A percentile compares a stretch with the other conserved stretches of the same genome.
Conservation (phyloP, 2,113 vertebrate species). For the Stercorarius parasiticus region DNA sequence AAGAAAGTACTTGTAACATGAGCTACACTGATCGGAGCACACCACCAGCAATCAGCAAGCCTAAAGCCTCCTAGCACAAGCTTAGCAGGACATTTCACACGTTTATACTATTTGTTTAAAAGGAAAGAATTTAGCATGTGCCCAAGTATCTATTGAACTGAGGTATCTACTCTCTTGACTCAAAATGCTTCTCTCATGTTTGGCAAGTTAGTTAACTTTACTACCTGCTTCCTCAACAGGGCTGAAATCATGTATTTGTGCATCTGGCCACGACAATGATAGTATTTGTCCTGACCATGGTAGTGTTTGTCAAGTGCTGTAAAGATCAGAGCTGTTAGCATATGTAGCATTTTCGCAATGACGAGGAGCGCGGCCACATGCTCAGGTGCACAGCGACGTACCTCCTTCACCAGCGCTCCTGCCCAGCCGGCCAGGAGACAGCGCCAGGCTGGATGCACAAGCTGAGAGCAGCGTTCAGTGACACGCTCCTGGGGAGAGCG, state of each 20-base stretch:
- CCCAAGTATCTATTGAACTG: neutral
- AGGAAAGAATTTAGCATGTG: neutral
- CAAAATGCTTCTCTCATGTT: neutral
- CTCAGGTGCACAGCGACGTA: neutral
- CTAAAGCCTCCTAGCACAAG: neutral
- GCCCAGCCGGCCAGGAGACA: neutral
- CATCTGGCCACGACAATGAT: neutral
- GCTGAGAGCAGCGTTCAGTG: fast-evolving
- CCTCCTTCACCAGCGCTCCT: neutral
- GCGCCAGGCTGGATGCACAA: neutral
- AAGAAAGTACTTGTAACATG: neutral
- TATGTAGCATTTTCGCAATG: fast-evolving
- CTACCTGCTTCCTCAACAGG: neutral
- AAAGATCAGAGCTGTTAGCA: neutral
- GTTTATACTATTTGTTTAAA: neutral
- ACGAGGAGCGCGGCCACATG: fast-evolving
- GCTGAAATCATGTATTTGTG: neutral
- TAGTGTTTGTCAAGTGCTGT: neutral
- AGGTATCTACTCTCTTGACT: neutral
- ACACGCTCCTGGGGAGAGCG: fast-evolving
- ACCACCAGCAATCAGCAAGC: neutral
- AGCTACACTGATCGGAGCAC: neutral
- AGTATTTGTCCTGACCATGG: neutral
- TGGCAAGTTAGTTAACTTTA: neutral
- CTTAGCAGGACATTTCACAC: neutral